These are phyloP conservation scores for Pseudopodoces humilis DNA, from an alignment of 2,113 vertebrate genomes.

Conservation along the genomic window DNA sequence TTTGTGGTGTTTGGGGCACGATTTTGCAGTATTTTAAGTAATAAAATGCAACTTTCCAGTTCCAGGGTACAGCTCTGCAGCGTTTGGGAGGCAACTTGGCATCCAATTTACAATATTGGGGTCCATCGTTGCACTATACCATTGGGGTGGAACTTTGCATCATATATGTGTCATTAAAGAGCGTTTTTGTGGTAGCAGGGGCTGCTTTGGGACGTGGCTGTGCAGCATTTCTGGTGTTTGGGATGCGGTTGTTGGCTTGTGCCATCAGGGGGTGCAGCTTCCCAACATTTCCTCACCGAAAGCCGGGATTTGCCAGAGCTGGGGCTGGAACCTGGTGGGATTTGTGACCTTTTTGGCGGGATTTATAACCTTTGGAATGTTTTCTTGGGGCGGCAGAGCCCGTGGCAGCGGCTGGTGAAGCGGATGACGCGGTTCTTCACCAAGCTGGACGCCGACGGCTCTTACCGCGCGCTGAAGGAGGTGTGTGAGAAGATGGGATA, in stretches of 20 bases:
- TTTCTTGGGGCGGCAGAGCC: constrained; percentile 68
- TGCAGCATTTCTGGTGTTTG: accelerated
- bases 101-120: accelerated
- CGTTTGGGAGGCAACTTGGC: accelerated
- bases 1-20: neutral
- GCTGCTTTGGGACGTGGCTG: accelerated
- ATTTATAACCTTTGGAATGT: accelerated
- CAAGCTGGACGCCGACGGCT: constrained; percentile 81
- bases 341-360: accelerated
- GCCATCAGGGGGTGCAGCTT: constrained; percentile 17
- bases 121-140: accelerated
- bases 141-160: neutral
- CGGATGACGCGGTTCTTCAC: constrained; percentile 97
- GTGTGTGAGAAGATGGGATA: constrained; percentile 85
- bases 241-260: accelerated
- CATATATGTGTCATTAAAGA: accelerated
- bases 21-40: neutral
- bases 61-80: neutral
- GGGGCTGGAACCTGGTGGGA: neutral
- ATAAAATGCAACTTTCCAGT: neutral
- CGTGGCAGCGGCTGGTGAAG: constrained; percentile 91
- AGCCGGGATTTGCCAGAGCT: neutral
- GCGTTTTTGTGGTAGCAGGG: accelerated
- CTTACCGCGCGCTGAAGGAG: constrained; percentile 82
- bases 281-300: accelerated